phyloP scores from a whole-genome alignment of 2,113 vertebrate genomes.

The Coptodon rendalli region DNA sequence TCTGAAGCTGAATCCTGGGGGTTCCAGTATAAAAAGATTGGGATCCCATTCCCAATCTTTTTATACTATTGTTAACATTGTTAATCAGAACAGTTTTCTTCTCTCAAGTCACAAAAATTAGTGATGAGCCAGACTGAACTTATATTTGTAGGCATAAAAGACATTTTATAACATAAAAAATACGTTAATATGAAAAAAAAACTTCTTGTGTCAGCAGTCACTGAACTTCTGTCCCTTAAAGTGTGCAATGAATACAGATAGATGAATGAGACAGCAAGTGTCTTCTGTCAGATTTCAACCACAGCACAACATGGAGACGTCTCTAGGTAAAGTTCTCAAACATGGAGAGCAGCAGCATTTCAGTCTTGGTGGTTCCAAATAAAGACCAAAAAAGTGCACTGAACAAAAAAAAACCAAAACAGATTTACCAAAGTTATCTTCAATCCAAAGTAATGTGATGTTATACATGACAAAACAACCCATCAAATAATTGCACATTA shows the following conservation, averaged over 20 bases:
- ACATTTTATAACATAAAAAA: neutral
- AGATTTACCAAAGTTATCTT: neutral
- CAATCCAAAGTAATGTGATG: neutral
- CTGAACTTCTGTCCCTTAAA: neutral
- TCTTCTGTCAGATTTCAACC: neutral
- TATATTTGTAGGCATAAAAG: neutral
- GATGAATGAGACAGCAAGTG: neutral
- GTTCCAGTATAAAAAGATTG: accelerated
- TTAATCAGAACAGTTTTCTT: neutral
- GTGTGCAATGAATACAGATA: accelerated
- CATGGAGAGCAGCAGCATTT: neutral
- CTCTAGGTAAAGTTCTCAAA: neutral
- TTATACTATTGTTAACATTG: neutral
- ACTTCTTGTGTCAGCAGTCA: neutral
- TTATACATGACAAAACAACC: neutral
- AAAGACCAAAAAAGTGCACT: neutral
- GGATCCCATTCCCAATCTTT: neutral
- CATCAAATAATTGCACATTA: neutral
- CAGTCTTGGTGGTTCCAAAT: neutral
- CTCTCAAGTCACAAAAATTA: neutral
- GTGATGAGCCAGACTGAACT: neutral
- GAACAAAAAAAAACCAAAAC: accelerated
- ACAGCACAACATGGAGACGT: neutral
- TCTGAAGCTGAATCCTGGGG: neutral
- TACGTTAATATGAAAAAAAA: neutral